A percentile compares a stretch with the other conserved stretches of the same genome.
phyloP scores from a whole-genome alignment of 2,797 vertebrate genomes.

The Manis javanica region DNA sequence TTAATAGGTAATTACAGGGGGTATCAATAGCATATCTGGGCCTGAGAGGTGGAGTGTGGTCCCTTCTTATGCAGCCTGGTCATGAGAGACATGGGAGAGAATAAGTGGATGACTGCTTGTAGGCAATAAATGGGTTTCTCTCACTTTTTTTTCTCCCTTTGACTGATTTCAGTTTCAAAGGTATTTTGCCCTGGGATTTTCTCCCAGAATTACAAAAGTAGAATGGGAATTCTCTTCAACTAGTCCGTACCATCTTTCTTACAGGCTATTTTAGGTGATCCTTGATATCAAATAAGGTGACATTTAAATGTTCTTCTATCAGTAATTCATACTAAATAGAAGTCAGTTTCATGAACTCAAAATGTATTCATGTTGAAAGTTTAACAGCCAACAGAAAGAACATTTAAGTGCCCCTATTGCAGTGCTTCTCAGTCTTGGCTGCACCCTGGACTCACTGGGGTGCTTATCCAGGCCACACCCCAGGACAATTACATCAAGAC shows the following conservation, averaged over 20 bases:
- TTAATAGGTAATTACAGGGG: too few species aligned
- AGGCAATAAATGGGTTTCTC: too few species aligned
- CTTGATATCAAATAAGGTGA: background rate
- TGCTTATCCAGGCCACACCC: background rate
- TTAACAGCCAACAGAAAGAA: background rate
- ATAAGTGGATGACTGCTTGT: too few species aligned
- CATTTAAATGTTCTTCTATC: constrained; percentile 14
- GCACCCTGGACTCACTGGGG: background rate
- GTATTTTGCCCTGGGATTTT: too few species aligned
- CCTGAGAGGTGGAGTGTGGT: too few species aligned
- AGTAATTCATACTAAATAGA: background rate
- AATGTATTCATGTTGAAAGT: background rate
- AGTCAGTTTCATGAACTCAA: background rate
- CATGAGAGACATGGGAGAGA: too few species aligned
- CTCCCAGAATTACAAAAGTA: too few species aligned
- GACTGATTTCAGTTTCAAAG: too few species aligned
- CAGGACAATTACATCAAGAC: background rate
- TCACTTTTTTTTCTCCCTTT: too few species aligned
- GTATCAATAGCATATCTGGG: too few species aligned
- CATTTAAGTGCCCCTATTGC: background rate
- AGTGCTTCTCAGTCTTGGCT: background rate
- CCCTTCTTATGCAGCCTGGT: too few species aligned
- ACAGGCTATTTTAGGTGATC: background rate
- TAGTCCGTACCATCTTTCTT: background rate
- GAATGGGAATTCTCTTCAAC: background rate